Base-by-base conservation (phyloP, 2,797 vertebrate genomes). In the Eidolon dupreanum region DNA sequence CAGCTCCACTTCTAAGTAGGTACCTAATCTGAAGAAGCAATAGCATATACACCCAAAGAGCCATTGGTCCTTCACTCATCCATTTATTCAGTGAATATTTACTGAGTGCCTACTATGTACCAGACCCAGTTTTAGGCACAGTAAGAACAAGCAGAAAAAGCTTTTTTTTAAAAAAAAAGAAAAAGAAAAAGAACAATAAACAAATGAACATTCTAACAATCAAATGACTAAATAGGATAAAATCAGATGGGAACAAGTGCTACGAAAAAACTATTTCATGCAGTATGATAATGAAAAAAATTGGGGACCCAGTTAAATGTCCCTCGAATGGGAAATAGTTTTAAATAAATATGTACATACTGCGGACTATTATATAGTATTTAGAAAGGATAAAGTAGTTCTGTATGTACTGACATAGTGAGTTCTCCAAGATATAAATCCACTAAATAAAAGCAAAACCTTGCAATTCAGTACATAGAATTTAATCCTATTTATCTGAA, bases 401-500 rank as follows among this genome's bases (percentile, higher is more conserved):
- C 22, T 53, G 3, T 59, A 36, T 71, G 28, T 36, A 92, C 10
- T 41, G 15, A 78, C 43, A 51, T 20, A 24, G 51, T 70, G n/a
- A 57, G 38, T 68, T 85, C 43, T 92, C 73, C 31, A 95, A 92
- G 77, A 93, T 3, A 68, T 71, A 78, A 68, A 74, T 74, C 89
- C 61, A 19, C 8, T 82, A 95, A 88, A 53, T 94, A n/a, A 85
- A 85, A 51, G 19, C 28, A 57, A 84, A n/a, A 53, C 13, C 11
- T 75, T 88, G 5, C 46, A 68, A 66, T 89, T 93, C 24, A 19
- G 6, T 59, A 86, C 68, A 12, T 55, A 63, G 63, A 92, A 41
- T 70, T 83, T 78, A 87, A 92, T 86, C 43, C 5, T 38, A 53
- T 49, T 83, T 82, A 59, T 36, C 10, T 78, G 36, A 89, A 85